Evolutionary conservation across 2,113 vertebrate genomes (phyloP).

Genomic region (Lampris incognitus): DNA sequence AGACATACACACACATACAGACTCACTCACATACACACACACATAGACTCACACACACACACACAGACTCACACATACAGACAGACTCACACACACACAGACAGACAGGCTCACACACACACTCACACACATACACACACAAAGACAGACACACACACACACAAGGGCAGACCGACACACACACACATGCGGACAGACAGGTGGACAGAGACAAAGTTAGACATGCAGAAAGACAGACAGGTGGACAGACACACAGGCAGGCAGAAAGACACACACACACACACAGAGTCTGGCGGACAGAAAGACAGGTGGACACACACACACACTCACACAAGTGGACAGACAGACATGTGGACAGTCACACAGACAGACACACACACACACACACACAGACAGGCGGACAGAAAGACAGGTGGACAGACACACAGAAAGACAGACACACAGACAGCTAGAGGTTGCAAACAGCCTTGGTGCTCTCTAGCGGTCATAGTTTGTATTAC

Average conservation of each 20-base stretch:
- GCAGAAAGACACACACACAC: not conserved
- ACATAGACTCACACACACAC: no score
- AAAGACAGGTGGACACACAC: no score
- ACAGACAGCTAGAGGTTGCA: not conserved
- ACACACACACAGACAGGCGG: not conserved
- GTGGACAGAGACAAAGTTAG: not conserved
- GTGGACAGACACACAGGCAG: not conserved
- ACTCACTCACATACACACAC: slow-evolving; percentile 4
- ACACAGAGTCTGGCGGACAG: not conserved
- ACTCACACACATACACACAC: not conserved
- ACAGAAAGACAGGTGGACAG: not conserved
- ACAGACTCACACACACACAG: not conserved
- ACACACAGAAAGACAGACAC: not conserved
- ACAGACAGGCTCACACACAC: not conserved
- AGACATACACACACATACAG: slow-evolving; percentile 9
- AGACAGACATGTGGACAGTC: not conserved
- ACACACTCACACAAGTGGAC: not conserved
- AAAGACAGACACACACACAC: not conserved
- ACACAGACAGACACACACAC: not conserved
- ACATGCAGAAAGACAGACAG: not conserved
- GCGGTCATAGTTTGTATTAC: no score
- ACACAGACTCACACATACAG: not conserved
- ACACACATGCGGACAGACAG: not conserved
- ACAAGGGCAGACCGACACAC: not conserved
- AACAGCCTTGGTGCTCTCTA: no score